Percentiles rank a stretch among this genome's conserved stretches.
These are phyloP conservation scores for Pemphigus obesinymphae DNA, from an alignment of 1,140 invertebrate species.

Conservation along the genomic window DNA sequence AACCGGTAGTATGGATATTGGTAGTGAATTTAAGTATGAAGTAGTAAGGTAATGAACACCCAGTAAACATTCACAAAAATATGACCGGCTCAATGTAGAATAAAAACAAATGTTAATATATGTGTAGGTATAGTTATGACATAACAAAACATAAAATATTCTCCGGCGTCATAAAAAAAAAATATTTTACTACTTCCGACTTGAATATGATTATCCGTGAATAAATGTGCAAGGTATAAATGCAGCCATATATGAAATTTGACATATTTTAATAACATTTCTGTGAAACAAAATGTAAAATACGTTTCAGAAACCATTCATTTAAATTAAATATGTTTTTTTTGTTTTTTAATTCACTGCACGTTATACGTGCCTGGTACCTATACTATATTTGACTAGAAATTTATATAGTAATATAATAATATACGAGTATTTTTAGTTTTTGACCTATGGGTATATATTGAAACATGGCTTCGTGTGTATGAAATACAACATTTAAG, in stretches of 20 bases:
- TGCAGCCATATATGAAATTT: too few species aligned
- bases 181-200: background rate
- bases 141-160: background rate
- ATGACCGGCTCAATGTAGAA: background rate
- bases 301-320: background rate
- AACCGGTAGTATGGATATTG: too few species aligned
- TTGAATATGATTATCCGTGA: background rate
- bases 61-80: too few species aligned
- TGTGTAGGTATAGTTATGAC: background rate
- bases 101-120: background rate
- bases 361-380: background rate
- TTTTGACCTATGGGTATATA: too few species aligned
- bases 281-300: background rate
- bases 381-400: too few species aligned
- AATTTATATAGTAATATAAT: too few species aligned
- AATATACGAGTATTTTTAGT: too few species aligned
- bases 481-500: too few species aligned
- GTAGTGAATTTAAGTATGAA: too few species aligned
- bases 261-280: background rate
- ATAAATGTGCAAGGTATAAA: background rate
- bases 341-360: too few species aligned
- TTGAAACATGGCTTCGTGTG: too few species aligned
- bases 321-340: background rate
- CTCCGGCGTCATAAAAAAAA: background rate
- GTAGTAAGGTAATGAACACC: too few species aligned